Conservation (phyloP, 1,140 invertebrate genomes). For the Lepidurus apus region DNA sequence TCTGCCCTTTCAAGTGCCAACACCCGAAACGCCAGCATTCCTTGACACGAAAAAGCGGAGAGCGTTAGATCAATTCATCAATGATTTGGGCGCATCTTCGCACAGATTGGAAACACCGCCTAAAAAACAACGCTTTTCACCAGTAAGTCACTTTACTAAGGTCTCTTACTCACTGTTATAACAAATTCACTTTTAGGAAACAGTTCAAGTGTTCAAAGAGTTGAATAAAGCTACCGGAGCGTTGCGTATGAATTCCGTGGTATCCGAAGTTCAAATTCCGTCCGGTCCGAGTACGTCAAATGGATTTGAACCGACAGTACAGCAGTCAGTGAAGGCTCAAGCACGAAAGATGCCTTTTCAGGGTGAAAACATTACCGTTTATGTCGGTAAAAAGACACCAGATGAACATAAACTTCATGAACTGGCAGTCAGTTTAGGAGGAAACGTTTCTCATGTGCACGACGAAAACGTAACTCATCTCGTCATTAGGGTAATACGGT, state of each 20-base stretch:
- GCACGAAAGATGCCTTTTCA: not conserved
- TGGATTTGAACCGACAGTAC: slow-evolving; percentile 15
- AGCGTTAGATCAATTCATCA: not conserved
- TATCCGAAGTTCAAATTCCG: not conserved
- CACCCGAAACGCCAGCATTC: not conserved
- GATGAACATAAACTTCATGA: slow-evolving; percentile 41
- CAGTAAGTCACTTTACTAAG: not conserved
- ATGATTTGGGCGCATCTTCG: not conserved
- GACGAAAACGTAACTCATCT: slow-evolving; percentile 46
- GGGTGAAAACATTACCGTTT: not conserved
- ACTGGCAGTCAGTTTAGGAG: slow-evolving; percentile 44
- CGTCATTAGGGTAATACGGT: slow-evolving; percentile 42
- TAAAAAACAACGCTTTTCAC: not conserved
- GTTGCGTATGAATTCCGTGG: not conserved
- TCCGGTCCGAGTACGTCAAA: not conserved
- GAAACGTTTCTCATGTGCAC: slow-evolving; percentile 45
- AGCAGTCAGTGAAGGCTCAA: slow-evolving; percentile 22
- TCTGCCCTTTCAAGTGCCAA: not conserved
- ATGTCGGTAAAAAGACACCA: not conserved
- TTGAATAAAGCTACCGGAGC: not conserved
- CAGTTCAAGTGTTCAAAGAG: not conserved
- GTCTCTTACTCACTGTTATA: not conserved
- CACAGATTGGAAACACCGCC: not conserved
- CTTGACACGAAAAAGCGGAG: not conserved
- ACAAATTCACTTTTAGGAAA: not conserved